Base-by-base conservation (phyloP, 1,140 invertebrate species). In the Patella vulgata region DNA sequence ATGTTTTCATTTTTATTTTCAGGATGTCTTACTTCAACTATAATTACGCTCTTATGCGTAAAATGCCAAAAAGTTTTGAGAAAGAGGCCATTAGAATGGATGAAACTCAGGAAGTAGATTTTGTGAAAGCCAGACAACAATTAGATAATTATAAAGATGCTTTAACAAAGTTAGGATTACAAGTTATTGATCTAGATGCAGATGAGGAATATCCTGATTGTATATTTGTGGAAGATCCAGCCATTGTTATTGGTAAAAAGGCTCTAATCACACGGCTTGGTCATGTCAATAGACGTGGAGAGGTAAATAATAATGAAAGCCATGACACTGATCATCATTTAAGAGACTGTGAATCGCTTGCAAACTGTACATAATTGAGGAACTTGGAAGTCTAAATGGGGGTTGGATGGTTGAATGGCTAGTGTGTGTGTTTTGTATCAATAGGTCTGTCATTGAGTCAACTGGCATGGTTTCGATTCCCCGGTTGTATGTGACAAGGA, bases 161-260 rank as follows among this genome's bases (percentile, higher is more conserved):
- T 30, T 50, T 68, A 23, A 31, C 53, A 39, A 33, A 23, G 14
- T 60, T 53, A 44, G 61, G 61, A 4, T 31, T 68, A 25, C 23
- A 60, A 23, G 39, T 97, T 0, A 89, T 96, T 42, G 95, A 97
- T 85, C 85, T 97, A 69, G 91, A 93, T 19, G 89, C 94, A 1
- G 93, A 95, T 73, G 93, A 94, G 70, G 84, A 84, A 17, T 87
- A 92, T 28, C 92, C 93, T 9, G 89, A 93, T 64, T 92, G 91
- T 75, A 89, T 91, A 27, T 94, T 94, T 74, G 89, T 96, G n/a
- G 95, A 97, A 81, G 94, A 96, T 82, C 88, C 92, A 3, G 93
- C 93, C 0, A 89, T 97, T 9, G 88, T 96, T 50, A 93, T 93
- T 73, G 95, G 97, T 81, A 95, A 94, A 12, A 94, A 92, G 25